Evolutionary conservation across 2,113 vertebrate species (phyloP), one percentile per base, ranked within the genome.

Genomic region (Catharus fuscescens): DNA sequence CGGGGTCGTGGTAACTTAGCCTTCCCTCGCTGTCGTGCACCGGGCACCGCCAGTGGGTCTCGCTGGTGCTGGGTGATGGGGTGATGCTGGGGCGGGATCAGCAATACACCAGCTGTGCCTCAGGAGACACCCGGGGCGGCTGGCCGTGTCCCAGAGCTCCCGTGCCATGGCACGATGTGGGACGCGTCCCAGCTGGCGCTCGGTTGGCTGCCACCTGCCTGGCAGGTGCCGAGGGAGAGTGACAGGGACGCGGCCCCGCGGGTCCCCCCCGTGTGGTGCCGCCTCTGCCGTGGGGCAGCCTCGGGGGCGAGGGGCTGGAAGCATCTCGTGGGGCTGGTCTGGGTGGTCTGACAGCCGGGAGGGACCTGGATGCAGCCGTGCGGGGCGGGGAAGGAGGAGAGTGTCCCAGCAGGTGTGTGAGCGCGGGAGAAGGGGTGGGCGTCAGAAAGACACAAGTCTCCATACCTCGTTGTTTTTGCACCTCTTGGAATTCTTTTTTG

Each of bases 51-150:
- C 32, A 16, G 32, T 32, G 26, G 5, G 31, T 53, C 57, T 47
- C 14, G 8, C 28, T 7, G 9, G 38, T 29, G 69, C 34, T 3
- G 12, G 16, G 29, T 34, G 59, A 1, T 34, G 78, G 19, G n/a
- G 47, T 5, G 74, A 8, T 50, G 56, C 52, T 3, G 12, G 16
- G 29, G 40, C 8, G 23, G 53, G 79, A 54, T 18, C 73, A 3
- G 82, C 32, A 0, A 0, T 6, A 2, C n/a, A 2, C 47, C 28
- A 18, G 25, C 77, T 53, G 84, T 5, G 10, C 1, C 13, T 9
- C 4, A 11, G 61, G 38, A 54, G 45, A 45, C 38, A 29, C 53
- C 31, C 14, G 3, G 26, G 47, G 42, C 38, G 5, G 26, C 4
- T 45, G 80, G 23, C 50, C 14, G 4, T 5, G 36, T 25, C 76